phyloP scores from a whole-genome alignment of 2,888 invertebrate genomes.

The Troides aeacus region DNA sequence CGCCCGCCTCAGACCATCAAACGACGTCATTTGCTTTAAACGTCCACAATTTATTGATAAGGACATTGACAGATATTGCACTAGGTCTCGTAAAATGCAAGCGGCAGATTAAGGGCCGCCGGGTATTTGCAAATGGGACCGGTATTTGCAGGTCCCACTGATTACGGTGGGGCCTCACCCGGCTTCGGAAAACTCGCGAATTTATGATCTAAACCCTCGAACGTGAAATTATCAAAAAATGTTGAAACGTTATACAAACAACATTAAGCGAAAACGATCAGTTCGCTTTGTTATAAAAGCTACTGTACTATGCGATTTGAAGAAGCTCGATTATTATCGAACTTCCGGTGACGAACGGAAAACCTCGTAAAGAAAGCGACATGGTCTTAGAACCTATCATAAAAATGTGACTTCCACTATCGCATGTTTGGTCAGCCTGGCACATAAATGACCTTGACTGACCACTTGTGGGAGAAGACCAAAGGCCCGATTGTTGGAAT shows the following conservation, averaged over 20 bases:
- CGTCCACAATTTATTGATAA: conserved; percentile 77
- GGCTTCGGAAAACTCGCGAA: conserved; percentile 36
- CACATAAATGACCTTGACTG: too few species aligned
- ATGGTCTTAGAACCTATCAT: too few species aligned
- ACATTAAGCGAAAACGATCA: too few species aligned
- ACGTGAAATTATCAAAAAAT: neutral
- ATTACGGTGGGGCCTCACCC: conserved; percentile 55
- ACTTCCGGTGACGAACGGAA: too few species aligned
- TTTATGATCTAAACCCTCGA: neutral
- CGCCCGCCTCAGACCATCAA: conserved; percentile 72
- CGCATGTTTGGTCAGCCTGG: too few species aligned
- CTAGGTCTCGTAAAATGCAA: conserved; percentile 75
- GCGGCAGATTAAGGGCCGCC: conserved; percentile 74
- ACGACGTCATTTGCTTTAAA: conserved; percentile 75
- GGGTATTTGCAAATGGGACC: conserved; percentile 74
- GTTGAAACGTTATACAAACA: neutral
- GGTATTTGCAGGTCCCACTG: conserved; percentile 56
- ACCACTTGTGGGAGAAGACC: too few species aligned
- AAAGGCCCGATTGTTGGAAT: too few species aligned
- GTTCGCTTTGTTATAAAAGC: too few species aligned
- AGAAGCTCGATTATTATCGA: too few species aligned
- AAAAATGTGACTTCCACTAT: too few species aligned
- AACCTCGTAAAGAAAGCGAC: too few species aligned
- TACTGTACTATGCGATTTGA: too few species aligned
- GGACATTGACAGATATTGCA: conserved; percentile 79